Evolutionary conservation across 2,888 invertebrate genomes (phyloP).

Genomic region (Acrocyrtus sp.): DNA sequence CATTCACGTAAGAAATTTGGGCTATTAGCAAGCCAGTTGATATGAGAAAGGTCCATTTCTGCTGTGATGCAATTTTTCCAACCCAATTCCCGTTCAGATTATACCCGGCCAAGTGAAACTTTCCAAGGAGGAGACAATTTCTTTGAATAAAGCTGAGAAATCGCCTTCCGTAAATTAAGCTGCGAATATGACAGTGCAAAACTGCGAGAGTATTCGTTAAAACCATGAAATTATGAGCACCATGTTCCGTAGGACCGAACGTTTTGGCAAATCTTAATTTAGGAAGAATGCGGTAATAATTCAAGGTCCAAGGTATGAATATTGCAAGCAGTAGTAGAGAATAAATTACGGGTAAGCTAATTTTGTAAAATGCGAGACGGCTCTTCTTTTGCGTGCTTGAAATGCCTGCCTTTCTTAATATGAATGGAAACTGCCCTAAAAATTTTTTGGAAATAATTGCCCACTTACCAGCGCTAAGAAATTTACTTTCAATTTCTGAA

Average conservation of each 20-base stretch:
- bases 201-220: constrained; percentile 1
- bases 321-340: background rate
- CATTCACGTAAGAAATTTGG: constrained; percentile 8
- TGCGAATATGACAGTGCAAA: constrained; percentile 9
- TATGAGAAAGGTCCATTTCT: background rate
- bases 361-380: background rate
- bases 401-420: background rate
- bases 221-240: constrained; percentile 28
- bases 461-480: constrained; percentile 6
- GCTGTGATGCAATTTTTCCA: background rate
- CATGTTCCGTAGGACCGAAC: constrained; percentile 40
- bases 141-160: constrained; percentile 1
- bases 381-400: background rate
- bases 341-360: constrained; percentile 15
- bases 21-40: background rate
- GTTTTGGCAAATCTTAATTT: constrained; percentile 15
- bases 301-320: constrained; percentile 11
- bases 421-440: constrained; percentile 28
- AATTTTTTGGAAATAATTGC: constrained; percentile 16
- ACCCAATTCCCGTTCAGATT: background rate
- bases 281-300: constrained; percentile 10
- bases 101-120: constrained; percentile 26
- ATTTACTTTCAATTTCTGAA: background rate
- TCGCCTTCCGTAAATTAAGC: background rate
- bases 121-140: constrained; percentile 13